Conservation (phyloP, 2,888 invertebrate genomes). For the Griposia aprilina region DNA sequence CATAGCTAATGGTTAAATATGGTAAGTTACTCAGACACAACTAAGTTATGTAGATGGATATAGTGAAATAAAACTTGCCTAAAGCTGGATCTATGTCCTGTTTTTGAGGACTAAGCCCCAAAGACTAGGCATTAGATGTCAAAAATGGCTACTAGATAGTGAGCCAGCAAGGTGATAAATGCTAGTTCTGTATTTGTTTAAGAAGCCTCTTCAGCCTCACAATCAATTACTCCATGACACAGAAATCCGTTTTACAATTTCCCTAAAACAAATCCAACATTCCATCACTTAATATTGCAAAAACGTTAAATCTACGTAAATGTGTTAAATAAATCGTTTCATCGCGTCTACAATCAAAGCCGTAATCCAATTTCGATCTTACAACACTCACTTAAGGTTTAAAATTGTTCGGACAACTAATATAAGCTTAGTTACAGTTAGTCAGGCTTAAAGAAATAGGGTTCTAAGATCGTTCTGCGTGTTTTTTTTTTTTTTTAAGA, state of each 20-base stretch:
- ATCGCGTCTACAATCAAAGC: conserved; percentile 57
- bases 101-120: too few species aligned
- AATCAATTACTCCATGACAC: too few species aligned
- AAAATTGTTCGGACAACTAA: conserved; percentile 56
- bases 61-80: too few species aligned
- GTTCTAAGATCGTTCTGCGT: conserved; percentile 59
- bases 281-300: conserved; percentile 51
- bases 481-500: conserved; percentile 5
- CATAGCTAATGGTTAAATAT: background rate
- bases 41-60: too few species aligned
- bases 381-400: conserved; percentile 46
- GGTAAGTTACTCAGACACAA: too few species aligned
- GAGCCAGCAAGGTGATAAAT: background rate
- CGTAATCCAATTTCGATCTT: conserved; percentile 48
- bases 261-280: conserved; percentile 62
- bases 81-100: too few species aligned
- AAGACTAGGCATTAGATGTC: too few species aligned
- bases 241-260: background rate
- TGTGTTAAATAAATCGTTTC: conserved; percentile 45
- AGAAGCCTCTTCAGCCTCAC: too few species aligned
- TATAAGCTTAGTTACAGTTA: conserved; percentile 42
- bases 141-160: background rate
- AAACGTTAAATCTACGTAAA: conserved; percentile 59
- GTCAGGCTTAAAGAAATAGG: conserved; percentile 53
- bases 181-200: too few species aligned